A percentile compares a stretch with the other conserved stretches of the same genome.
Evolutionary conservation across 2,888 invertebrate genomes (phyloP).

Genomic region (Diogma glabrata): DNA sequence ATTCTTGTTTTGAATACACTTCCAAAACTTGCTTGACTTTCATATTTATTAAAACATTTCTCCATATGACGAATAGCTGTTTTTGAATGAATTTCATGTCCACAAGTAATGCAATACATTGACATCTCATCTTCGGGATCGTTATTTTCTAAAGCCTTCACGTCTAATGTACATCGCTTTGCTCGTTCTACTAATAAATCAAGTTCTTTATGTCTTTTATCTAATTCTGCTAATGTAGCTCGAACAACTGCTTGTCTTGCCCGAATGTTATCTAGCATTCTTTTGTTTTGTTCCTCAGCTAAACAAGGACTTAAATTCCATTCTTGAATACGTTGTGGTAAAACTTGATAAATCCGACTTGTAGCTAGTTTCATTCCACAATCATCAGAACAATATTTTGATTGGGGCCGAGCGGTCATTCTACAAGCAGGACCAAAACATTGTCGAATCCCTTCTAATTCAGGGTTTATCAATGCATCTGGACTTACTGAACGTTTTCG

Average conservation of each 20-base stretch:
- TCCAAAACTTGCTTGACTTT: conserved; percentile 93
- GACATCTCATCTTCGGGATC: conserved; percentile 56
- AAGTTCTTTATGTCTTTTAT: conserved; percentile 62
- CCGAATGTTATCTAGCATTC: conserved; percentile 59
- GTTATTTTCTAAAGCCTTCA: conserved; percentile 44
- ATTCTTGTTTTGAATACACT: conserved; percentile 89
- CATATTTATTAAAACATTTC: conserved; percentile 95
- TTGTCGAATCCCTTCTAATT: conserved; percentile 58
- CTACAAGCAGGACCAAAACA: conserved; percentile 88
- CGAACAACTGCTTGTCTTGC: conserved; percentile 68
- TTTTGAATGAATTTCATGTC: conserved; percentile 85
- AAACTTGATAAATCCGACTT: conserved; percentile 70
- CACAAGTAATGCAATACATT: conserved; percentile 94
- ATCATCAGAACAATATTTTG: conserved; percentile 88
- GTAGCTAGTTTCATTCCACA: conserved; percentile 86
- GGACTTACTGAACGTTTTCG: conserved; percentile 29
- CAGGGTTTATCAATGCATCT: conserved; percentile 32
- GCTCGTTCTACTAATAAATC: conserved; percentile 73
- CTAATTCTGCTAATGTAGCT: conserved; percentile 65
- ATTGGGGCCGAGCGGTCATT: conserved; percentile 60
- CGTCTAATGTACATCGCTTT: conserved; percentile 55
- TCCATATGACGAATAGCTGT: conserved; percentile 95
- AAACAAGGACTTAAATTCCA: conserved; percentile 80
- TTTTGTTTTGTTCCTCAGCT: conserved; percentile 72
- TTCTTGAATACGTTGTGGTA: conserved; percentile 84